Evolutionary conservation across 2,888 invertebrate species (phyloP).

Genomic region (Dascillus cervinus): DNA sequence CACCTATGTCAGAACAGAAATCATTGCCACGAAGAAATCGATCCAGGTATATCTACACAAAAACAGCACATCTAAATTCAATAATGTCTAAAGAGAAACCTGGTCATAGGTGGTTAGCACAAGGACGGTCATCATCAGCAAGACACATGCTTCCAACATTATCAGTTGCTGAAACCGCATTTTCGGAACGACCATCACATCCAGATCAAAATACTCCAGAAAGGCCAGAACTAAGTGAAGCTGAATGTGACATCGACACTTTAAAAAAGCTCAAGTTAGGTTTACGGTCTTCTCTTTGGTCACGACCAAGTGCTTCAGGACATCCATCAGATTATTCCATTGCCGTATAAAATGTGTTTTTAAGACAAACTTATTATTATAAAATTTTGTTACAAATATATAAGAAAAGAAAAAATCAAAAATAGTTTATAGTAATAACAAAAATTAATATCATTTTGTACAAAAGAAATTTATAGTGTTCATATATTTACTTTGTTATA

Average conservation of each 20-base stretch:
- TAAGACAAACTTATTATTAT: conserved; percentile 17
- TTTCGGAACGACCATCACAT: conserved; percentile 40
- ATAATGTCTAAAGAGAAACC: no score
- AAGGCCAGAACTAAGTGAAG: conserved; percentile 58
- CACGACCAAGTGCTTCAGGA: conserved; percentile 52
- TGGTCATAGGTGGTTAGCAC: conserved; percentile 45
- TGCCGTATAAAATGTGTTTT: conserved; percentile 52
- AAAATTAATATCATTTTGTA: conserved; percentile 28
- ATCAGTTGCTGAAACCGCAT: conserved; percentile 50
- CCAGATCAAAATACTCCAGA: conserved; percentile 41
- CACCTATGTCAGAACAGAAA: conserved; percentile 71
- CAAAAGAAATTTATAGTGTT: conserved; percentile 27
- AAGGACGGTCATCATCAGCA: conserved; percentile 38
- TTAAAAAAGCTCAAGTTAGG: conserved; percentile 65
- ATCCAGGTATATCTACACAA: conserved; percentile 48
- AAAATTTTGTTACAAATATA: conserved; percentile 14
- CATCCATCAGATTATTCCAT: conserved; percentile 67
- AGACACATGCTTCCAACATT: conserved; percentile 59
- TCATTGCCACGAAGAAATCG: conserved; percentile 64
- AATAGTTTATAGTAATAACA: conserved; percentile 15
- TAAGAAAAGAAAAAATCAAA: conserved; percentile 10
- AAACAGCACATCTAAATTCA: no score
- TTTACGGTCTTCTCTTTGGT: conserved; percentile 62
- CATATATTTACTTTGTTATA: conserved; percentile 15
- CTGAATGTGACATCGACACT: conserved; percentile 67